Percentiles rank a stretch among this genome's conserved stretches.
phyloP scores from a whole-genome alignment of 2,888 invertebrate species.

The Meteorus colon region DNA sequence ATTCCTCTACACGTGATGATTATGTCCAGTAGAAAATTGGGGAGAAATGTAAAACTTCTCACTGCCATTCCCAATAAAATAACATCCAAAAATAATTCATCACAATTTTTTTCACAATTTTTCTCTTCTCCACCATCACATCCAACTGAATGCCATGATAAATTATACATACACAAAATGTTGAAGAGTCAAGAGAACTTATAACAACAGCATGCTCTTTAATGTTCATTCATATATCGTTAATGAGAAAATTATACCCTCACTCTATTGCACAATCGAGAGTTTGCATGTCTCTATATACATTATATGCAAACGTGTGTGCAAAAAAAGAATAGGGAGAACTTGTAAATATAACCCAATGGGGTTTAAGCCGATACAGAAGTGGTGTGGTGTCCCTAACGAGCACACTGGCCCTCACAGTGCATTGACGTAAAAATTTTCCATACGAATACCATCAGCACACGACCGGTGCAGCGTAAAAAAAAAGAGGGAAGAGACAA shows the following conservation, averaged over 20 bases:
- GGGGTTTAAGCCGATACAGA: conserved; percentile 13
- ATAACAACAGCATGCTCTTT: not conserved
- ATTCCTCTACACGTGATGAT: not conserved
- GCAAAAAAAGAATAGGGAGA: too few relatives aligned
- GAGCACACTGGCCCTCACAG: conserved; percentile 31
- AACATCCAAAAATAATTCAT: not conserved
- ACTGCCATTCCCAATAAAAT: not conserved
- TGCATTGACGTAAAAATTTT: conserved; percentile 42
- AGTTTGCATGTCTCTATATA: conserved; percentile 33
- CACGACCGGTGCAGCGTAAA: conserved; percentile 34
- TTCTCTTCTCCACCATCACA: not conserved
- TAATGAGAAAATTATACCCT: conserved; percentile 39
- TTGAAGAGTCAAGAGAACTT: conserved; percentile 4
- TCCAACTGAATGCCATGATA: too few relatives aligned
- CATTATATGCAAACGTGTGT: not conserved
- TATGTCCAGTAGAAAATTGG: not conserved
- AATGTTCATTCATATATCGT: not conserved
- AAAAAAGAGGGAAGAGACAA: conserved; percentile 25
- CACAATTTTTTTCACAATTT: not conserved
- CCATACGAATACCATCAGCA: conserved; percentile 44
- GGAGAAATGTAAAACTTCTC: not conserved
- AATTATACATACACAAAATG: too few relatives aligned
- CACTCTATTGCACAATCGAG: conserved; percentile 40
- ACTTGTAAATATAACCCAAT: not conserved
- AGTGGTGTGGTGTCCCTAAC: conserved; percentile 35